Evolutionary conservation across 1,140 invertebrate species (phyloP).

Genomic region (Bombus huntii): DNA sequence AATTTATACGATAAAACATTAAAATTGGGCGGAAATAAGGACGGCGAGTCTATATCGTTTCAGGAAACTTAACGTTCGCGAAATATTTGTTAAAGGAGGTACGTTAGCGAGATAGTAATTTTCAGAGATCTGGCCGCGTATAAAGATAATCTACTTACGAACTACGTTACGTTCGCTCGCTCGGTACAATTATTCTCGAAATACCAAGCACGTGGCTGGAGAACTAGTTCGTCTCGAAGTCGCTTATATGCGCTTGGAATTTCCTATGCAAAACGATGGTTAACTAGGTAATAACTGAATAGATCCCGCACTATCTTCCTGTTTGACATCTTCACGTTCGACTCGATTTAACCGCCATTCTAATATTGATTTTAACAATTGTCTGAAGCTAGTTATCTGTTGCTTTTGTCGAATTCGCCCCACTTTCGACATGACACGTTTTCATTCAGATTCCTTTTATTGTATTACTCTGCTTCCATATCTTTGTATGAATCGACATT

Average conservation of each 20-base stretch:
- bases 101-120: constrained; percentile 50
- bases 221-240: constrained; percentile 41
- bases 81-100: constrained; percentile 33
- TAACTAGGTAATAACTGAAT: constrained; percentile 12
- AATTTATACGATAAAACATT: neutral
- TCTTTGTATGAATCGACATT: no score
- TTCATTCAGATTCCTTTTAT: neutral
- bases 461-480: neutral
- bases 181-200: constrained; percentile 37
- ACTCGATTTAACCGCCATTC: neutral
- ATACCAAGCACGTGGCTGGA: constrained; percentile 27
- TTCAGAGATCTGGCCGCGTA: constrained; percentile 37
- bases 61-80: neutral
- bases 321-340: neutral
- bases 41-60: neutral
- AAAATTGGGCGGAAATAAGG: neutral
- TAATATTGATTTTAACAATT: neutral
- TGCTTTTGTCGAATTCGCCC: neutral
- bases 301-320: neutral
- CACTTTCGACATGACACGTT: neutral
- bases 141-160: constrained; percentile 66
- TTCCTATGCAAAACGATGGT: constrained; percentile 46
- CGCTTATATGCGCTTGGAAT: constrained; percentile 24
- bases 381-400: neutral
- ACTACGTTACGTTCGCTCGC: constrained; percentile 35